Conservation (phyloP, 2,888 invertebrate genomes). For the Neoaliturus tenellus region DNA sequence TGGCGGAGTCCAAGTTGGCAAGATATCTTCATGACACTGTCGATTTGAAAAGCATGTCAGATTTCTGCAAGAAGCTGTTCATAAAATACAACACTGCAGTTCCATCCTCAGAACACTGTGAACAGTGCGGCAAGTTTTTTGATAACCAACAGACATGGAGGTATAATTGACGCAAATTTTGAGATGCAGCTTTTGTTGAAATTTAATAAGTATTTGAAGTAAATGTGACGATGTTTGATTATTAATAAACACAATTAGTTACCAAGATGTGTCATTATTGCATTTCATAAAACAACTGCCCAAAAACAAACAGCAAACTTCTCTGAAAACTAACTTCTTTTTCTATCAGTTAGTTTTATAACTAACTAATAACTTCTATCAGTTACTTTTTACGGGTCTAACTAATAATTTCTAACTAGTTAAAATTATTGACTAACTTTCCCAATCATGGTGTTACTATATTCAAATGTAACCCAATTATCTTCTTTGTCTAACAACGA, state of each 20-base stretch:
- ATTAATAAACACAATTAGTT: constrained; percentile 1
- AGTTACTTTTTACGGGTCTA: no score
- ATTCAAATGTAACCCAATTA: no score
- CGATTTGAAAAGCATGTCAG: neutral
- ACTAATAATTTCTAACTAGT: no score
- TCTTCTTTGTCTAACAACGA: no score
- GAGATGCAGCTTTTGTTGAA: neutral
- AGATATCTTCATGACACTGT: neutral
- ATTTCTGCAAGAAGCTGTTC: neutral
- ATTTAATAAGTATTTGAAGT: neutral
- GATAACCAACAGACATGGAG: neutral
- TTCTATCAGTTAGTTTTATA: neutral
- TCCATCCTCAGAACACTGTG: constrained; percentile 2
- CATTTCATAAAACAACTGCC: neutral
- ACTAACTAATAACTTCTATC: no score
- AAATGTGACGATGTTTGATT: neutral
- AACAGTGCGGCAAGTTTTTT: neutral
- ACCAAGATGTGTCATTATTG: neutral
- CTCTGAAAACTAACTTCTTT: neutral
- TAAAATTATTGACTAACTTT: no score
- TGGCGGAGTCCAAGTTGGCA: neutral
- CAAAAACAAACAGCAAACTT: neutral
- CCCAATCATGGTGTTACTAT: no score
- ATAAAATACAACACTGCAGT: neutral
- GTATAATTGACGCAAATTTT: neutral